These are phyloP conservation scores for Pseudolaguvia tuberculata DNA, from an alignment of 2,113 vertebrate genomes.

Conservation along the genomic window DNA sequence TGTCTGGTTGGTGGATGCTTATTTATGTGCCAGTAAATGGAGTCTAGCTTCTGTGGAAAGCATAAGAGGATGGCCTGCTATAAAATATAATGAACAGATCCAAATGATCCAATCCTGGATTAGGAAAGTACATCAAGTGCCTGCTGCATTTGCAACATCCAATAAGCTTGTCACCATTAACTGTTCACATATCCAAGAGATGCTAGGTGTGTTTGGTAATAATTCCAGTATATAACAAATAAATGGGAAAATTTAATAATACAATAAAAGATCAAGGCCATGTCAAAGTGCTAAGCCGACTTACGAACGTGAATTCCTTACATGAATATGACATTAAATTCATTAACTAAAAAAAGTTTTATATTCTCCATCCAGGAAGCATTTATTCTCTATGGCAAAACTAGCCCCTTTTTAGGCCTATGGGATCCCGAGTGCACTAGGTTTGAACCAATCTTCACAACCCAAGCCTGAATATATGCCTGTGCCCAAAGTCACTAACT, in stretches of 20 bases:
- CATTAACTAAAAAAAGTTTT: too few relatives aligned
- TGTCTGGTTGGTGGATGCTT: constrained; percentile 63
- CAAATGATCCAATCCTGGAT: constrained; percentile 60
- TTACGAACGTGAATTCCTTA: too few relatives aligned
- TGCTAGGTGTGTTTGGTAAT: constrained; percentile 59
- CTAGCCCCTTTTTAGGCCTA: not conserved
- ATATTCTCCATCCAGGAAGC: constrained; percentile 47
- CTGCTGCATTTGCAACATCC: constrained; percentile 57
- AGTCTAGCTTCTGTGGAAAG: constrained; percentile 56
- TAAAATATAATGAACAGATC: constrained; percentile 59
- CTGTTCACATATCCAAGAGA: constrained; percentile 53
- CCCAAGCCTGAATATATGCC: constrained; percentile 12
- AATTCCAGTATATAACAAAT: not conserved
- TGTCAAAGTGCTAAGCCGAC: too few relatives aligned
- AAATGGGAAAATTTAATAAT: not conserved
- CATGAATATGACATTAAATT: too few relatives aligned
- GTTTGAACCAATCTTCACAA: constrained; percentile 14
- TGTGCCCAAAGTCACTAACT: not conserved
- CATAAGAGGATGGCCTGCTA: constrained; percentile 57
- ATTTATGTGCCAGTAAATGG: constrained; percentile 64
- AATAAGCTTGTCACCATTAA: constrained; percentile 66
- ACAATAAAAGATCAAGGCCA: not conserved
- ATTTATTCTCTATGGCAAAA: not conserved
- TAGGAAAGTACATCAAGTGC: constrained; percentile 46
- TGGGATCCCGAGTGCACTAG: not conserved